These are phyloP conservation scores for Ceratina australensis DNA, from an alignment of 1,140 invertebrate genomes.

Conservation along the genomic window DNA sequence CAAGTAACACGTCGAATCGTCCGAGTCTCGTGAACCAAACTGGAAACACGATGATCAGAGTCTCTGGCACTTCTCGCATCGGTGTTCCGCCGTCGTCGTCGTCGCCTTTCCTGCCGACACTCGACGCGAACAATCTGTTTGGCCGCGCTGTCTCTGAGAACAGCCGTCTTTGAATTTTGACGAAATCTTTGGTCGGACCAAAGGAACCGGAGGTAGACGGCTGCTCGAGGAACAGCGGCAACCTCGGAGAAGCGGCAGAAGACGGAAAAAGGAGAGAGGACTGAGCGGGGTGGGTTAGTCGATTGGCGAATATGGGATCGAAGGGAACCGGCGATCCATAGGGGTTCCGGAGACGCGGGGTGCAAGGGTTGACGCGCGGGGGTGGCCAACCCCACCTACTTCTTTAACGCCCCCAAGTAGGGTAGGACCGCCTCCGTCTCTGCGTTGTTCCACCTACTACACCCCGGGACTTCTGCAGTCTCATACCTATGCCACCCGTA, in stretches of 20 bases:
- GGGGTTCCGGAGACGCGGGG: conserved; percentile 66
- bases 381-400: conserved; percentile 74
- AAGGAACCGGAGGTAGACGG: conserved; percentile 60
- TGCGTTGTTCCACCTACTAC: conserved; percentile 77
- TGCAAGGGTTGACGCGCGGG: conserved; percentile 72
- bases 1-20: conserved; percentile 46
- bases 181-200: conserved; percentile 52
- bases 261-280: conserved; percentile 35
- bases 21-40: conserved; percentile 30
- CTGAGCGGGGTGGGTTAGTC: conserved; percentile 59
- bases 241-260: conserved; percentile 43
- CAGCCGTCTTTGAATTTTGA: conserved; percentile 48
- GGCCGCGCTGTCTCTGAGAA: background rate
- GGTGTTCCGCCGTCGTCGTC: background rate
- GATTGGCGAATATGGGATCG: conserved; percentile 74
- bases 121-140: conserved; percentile 20
- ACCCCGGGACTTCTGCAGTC: conserved; percentile 72
- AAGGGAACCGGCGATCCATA: conserved; percentile 67
- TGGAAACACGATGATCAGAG: background rate
- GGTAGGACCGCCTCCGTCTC: conserved; percentile 77
- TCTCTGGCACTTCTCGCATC: background rate
- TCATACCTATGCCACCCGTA: conserved; percentile 61
- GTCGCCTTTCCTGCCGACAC: background rate
- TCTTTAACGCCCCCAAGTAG: conserved; percentile 78
- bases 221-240: conserved; percentile 50